phyloP scores from a whole-genome alignment of 2,113 vertebrate genomes.

The Caracal caracal region DNA sequence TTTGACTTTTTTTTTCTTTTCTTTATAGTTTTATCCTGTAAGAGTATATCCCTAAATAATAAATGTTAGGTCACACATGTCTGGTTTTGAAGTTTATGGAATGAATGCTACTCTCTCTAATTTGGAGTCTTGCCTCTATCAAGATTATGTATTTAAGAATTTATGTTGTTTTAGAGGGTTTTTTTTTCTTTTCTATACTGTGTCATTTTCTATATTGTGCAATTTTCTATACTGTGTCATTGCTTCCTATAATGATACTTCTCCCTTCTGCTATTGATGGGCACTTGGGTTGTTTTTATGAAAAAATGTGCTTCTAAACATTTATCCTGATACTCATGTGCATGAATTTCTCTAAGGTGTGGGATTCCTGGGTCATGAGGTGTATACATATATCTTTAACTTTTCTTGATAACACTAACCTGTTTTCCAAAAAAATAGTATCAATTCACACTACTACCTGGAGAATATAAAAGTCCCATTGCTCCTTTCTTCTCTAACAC shows the following conservation, averaged over 20 bases:
- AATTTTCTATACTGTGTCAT: not conserved
- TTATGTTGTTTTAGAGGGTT: not conserved
- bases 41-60: not conserved
- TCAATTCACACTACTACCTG: not conserved
- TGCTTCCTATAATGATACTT: not conserved
- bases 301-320: not conserved
- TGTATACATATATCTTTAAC: not conserved
- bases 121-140: not conserved
- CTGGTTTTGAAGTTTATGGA: not conserved
- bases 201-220: not conserved
- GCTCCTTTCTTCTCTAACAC: not conserved
- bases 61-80: not conserved
- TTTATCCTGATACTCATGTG: not conserved
- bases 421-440: not conserved
- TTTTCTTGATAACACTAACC: not conserved
- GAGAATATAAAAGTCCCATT: not conserved
- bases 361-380: not conserved
- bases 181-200: not conserved
- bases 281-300: not conserved
- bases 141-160: not conserved
- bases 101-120: not conserved
- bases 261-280: not conserved
- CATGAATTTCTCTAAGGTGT: not conserved
- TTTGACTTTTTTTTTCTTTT: not conserved
- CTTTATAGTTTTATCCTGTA: not conserved